These are phyloP conservation scores for Thalpophila matura DNA, from an alignment of 2,888 invertebrate species.

Conservation along the genomic window DNA sequence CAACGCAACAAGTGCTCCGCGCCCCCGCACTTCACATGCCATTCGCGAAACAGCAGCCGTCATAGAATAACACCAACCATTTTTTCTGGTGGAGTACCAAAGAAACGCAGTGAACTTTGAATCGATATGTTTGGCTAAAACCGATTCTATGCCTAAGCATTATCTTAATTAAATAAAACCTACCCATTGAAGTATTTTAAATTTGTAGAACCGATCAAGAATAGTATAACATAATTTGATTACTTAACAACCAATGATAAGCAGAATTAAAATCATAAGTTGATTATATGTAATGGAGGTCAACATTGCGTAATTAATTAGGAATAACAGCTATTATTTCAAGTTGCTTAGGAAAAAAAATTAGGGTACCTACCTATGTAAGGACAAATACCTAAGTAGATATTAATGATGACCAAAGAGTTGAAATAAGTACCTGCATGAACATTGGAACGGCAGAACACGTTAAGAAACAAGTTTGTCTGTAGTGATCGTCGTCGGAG, in stretches of 20 bases:
- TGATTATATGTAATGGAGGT: not conserved
- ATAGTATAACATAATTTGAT: not conserved
- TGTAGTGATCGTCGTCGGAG: slow-evolving; percentile 52
- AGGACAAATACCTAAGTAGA: slow-evolving; percentile 8
- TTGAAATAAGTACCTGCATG: slow-evolving; percentile 10
- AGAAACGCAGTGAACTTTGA: slow-evolving; percentile 45
- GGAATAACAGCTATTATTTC: slow-evolving; percentile 4
- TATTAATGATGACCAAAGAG: slow-evolving; percentile 10
- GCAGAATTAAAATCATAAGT: not conserved
- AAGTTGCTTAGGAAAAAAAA: no score
- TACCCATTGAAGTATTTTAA: not conserved
- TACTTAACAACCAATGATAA: no score
- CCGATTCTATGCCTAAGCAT: not conserved
- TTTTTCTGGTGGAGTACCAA: slow-evolving; percentile 25
- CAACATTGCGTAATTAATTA: slow-evolving; percentile 3
- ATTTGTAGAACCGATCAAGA: not conserved
- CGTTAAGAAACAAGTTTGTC: slow-evolving; percentile 56
- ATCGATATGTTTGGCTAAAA: slow-evolving; percentile 13
- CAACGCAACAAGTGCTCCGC: slow-evolving; percentile 89
- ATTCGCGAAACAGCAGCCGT: slow-evolving; percentile 80
- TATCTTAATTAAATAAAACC: not conserved
- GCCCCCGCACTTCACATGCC: slow-evolving; percentile 80
- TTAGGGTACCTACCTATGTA: not conserved
- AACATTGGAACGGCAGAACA: slow-evolving; percentile 51
- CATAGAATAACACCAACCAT: slow-evolving; percentile 59